phyloP scores from a whole-genome alignment of 1,140 invertebrate species.

The Drosophila pseudoobscura region DNA sequence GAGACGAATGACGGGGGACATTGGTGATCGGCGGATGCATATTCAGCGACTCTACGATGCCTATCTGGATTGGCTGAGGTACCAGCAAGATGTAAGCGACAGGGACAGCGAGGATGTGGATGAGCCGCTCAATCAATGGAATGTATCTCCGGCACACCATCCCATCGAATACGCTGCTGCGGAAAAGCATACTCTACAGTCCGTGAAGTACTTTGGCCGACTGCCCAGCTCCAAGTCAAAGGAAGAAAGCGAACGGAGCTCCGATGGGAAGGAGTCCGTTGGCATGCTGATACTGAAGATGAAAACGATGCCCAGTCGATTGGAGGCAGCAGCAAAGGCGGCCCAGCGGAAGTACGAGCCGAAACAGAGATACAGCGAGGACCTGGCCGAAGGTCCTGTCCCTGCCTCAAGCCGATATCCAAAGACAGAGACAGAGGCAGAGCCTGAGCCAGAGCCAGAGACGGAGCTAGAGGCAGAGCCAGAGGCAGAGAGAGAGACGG shows the following conservation, averaged over 20 bases:
- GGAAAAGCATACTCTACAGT: not conserved
- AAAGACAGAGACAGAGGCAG: not conserved
- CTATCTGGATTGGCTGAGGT: constrained; percentile 25
- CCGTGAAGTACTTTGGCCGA: not conserved
- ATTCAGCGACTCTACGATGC: constrained; percentile 46
- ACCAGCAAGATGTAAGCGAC: too few species aligned
- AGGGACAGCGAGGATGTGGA: not conserved
- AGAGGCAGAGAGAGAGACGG: not conserved
- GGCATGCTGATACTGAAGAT: constrained; percentile 17
- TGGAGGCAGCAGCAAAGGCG: not conserved
- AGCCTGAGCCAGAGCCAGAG: not conserved
- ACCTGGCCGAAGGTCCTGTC: too few species aligned
- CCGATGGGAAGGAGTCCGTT: not conserved
- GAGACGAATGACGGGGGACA: not conserved
- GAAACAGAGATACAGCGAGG: constrained; percentile 41
- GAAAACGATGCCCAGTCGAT: too few species aligned
- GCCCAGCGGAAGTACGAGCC: constrained; percentile 19
- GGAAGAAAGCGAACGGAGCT: not conserved
- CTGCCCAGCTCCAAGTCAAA: not conserved
- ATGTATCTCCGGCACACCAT: too few species aligned
- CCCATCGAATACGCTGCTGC: too few species aligned
- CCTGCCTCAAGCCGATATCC: not conserved
- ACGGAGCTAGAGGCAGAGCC: not conserved
- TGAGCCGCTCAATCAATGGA: not conserved
- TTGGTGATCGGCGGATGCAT: constrained; percentile 7